These are phyloP conservation scores for Sparus aurata DNA, from an alignment of 2,797 vertebrate genomes.

Conservation along the genomic window DNA sequence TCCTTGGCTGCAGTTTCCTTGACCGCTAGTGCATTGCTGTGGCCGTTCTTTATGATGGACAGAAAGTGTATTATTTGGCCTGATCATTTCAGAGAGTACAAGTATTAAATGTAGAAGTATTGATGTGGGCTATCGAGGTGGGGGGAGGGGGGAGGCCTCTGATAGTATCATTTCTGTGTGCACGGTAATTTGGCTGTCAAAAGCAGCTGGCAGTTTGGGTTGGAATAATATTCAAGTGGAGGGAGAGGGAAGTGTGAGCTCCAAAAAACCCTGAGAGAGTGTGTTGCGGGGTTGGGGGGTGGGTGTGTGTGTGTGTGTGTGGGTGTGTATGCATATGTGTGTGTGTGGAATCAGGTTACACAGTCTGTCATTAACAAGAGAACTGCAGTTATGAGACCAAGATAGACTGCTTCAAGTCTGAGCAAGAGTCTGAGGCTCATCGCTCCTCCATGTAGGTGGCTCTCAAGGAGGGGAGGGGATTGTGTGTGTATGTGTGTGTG, in stretches of 20 bases:
- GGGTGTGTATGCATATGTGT: constrained; percentile 6
- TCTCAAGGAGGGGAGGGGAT: constrained; percentile 39
- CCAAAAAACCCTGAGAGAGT: constrained; percentile 69
- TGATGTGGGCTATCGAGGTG: background rate
- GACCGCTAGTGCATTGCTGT: constrained; percentile 33
- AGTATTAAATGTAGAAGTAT: background rate
- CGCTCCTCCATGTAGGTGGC: constrained; percentile 65
- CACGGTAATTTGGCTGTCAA: constrained; percentile 86
- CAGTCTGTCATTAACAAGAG: constrained; percentile 87
- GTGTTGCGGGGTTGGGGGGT: constrained; percentile 26
- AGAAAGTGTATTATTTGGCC: constrained; percentile 77
- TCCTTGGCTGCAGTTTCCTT: constrained; percentile 30
- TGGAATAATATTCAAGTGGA: constrained; percentile 84
- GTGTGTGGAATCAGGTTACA: constrained; percentile 82
- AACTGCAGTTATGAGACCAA: constrained; percentile 80
- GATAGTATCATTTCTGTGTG: constrained; percentile 83
- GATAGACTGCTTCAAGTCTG: constrained; percentile 85
- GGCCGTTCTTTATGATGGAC: constrained; percentile 59
- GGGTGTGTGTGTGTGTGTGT: constrained; percentile 3
- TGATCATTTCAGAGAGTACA: constrained; percentile 70
- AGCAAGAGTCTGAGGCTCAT: constrained; percentile 81
- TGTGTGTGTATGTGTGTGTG: constrained; percentile 17
- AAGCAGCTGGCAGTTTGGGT: constrained; percentile 83
- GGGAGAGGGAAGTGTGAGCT: constrained; percentile 46
- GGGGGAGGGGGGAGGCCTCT: constrained; percentile 63